phyloP scores from a whole-genome alignment of 23 tunicate species.

The Aplidium turbinatum region DNA sequence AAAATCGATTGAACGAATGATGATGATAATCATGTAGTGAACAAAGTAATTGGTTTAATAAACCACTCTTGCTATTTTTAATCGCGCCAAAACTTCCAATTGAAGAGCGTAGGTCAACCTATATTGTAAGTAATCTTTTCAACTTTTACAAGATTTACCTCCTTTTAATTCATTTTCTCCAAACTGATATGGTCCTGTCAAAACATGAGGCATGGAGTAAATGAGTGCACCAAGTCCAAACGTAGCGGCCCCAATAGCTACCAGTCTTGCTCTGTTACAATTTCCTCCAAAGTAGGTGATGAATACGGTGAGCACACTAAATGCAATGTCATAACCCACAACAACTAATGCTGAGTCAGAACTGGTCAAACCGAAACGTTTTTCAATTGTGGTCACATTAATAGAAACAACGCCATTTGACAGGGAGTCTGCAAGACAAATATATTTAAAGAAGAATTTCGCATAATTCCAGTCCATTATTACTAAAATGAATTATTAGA shows the following conservation, averaged over 20 bases:
- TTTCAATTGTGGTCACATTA: constrained; percentile 56
- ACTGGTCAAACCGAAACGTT: constrained; percentile 59
- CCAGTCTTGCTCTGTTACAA: constrained; percentile 13
- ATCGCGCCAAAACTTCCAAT: too few relatives aligned
- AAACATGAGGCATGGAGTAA: constrained; percentile 35
- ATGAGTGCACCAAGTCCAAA: constrained; percentile 35
- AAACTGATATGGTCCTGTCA: constrained; percentile 15
- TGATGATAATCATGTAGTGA: too few relatives aligned
- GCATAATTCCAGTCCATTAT: too few relatives aligned
- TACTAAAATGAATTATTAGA: too few relatives aligned
- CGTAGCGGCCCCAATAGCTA: constrained; percentile 19
- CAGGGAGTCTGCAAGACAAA: constrained; percentile 26
- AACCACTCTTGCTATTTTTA: too few relatives aligned
- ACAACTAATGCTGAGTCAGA: constrained; percentile 48
- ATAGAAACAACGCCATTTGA: constrained; percentile 52
- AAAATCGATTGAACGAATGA: too few relatives aligned
- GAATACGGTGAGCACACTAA: constrained; percentile 53
- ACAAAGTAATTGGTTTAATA: too few relatives aligned
- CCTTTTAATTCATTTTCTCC: constrained; percentile 15
- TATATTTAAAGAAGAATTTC: too few relatives aligned
- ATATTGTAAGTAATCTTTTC: too few relatives aligned
- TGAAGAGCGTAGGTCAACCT: too few relatives aligned
- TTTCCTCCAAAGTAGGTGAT: constrained; percentile 61
- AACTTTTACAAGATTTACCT: too few relatives aligned
- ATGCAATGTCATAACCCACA: constrained; percentile 71